phyloP scores from a whole-genome alignment of 2,888 invertebrate species.

The Plagodis pulveraria region DNA sequence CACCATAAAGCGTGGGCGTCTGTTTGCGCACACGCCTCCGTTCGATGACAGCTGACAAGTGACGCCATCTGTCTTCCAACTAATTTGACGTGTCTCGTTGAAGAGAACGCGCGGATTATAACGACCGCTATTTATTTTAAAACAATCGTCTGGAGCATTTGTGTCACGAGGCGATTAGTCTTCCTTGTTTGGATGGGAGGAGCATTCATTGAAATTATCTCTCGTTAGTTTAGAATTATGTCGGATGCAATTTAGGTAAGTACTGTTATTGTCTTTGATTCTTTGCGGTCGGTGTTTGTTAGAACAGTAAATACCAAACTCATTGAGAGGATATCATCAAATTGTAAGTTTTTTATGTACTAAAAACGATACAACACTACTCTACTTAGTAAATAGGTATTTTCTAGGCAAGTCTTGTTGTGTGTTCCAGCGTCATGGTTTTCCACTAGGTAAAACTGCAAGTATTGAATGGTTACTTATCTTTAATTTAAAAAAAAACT shows the following conservation, averaged over 20 bases:
- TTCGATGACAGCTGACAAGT: slow-evolving; percentile 41
- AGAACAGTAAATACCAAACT: no score
- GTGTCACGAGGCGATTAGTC: slow-evolving; percentile 42
- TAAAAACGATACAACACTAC: no score
- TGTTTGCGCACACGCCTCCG: slow-evolving; percentile 17
- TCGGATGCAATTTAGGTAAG: slow-evolving; percentile 1
- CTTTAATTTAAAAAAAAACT: no score
- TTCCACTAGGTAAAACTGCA: no score
- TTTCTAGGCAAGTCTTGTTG: no score
- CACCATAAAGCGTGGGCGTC: slow-evolving; percentile 29
- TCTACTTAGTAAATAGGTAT: no score
- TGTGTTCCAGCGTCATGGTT: no score
- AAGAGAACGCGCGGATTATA: slow-evolving; percentile 43
- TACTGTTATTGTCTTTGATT: slow-evolving; percentile 1
- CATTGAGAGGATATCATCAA: no score
- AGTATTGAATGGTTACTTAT: no score
- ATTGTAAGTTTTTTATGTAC: no score
- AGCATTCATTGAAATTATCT: slow-evolving; percentile 25
- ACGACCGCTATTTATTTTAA: slow-evolving; percentile 35
- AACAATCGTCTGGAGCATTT: slow-evolving; percentile 35
- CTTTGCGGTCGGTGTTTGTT: background rate
- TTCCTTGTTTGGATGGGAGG: slow-evolving; percentile 32
- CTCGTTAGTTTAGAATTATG: slow-evolving; percentile 16
- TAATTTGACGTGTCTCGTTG: slow-evolving; percentile 32
- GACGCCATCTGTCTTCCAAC: slow-evolving; percentile 40